phyloP scores from a whole-genome alignment of 2,888 invertebrate species.

The Pachydiplax longipennis region DNA sequence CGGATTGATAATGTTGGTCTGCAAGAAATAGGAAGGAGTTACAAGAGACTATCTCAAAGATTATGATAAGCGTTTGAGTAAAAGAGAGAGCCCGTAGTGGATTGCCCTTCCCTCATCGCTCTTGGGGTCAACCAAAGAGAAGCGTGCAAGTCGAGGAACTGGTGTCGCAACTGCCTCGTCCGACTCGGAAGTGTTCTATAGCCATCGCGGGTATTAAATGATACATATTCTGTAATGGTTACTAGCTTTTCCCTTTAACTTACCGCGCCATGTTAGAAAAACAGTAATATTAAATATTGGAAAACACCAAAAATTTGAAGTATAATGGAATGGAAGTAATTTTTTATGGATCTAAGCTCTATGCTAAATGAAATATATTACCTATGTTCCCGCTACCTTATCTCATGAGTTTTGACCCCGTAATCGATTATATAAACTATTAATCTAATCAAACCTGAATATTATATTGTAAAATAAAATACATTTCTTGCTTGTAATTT shows the following conservation, averaged over 20 bases:
- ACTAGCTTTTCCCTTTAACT: not conserved
- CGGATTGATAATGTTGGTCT: not conserved
- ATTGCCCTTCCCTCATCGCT: not conserved
- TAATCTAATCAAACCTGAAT: too few species aligned
- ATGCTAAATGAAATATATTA: too few species aligned
- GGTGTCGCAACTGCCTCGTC: not conserved
- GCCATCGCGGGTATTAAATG: not conserved
- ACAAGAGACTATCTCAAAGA: not conserved
- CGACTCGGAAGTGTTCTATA: not conserved
- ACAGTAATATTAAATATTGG: too few species aligned
- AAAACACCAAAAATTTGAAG: too few species aligned
- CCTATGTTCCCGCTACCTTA: too few species aligned
- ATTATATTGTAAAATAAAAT: too few species aligned
- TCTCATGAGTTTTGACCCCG: too few species aligned
- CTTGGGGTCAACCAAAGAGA: not conserved
- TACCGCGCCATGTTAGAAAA: not conserved
- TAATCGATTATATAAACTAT: too few species aligned
- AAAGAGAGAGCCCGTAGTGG: not conserved
- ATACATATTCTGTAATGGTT: not conserved
- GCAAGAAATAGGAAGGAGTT: not conserved
- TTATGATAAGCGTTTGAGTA: not conserved
- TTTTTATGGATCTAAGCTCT: too few species aligned
- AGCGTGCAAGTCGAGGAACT: not conserved
- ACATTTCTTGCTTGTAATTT: too few species aligned
- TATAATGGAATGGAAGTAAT: too few species aligned